phyloP scores from a whole-genome alignment of 2,113 vertebrate genomes.

The Dissostichus mawsoni region DNA sequence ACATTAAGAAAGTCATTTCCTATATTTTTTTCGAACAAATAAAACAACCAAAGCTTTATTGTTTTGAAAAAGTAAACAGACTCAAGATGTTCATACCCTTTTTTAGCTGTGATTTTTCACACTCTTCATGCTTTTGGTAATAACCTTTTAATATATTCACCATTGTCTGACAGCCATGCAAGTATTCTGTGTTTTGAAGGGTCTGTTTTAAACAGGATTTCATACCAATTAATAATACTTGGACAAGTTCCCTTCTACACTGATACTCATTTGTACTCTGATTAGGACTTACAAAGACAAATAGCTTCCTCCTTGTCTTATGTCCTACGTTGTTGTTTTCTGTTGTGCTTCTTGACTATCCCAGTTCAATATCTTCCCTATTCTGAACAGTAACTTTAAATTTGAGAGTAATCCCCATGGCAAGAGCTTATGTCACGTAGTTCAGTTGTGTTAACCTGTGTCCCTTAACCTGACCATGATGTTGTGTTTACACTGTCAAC shows the following conservation, averaged over 20 bases:
- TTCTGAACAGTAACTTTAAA: neutral
- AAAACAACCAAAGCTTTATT: neutral
- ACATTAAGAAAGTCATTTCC: neutral
- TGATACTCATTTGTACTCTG: neutral
- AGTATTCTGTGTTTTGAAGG: neutral
- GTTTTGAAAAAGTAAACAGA: neutral
- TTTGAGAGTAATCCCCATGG: neutral
- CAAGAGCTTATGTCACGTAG: neutral
- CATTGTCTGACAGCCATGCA: neutral
- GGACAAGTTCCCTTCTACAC: neutral
- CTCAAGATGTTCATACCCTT: neutral
- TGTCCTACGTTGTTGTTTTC: neutral
- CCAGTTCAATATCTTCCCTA: neutral
- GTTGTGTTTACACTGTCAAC: constrained; percentile 28
- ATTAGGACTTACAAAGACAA: neutral
- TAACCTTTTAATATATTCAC: neutral
- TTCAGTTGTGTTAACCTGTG: neutral
- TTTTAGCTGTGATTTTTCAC: constrained; percentile 17
- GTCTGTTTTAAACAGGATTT: neutral
- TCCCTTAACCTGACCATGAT: constrained; percentile 11
- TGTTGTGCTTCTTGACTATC: neutral
- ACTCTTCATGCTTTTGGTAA: no score
- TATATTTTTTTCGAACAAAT: neutral
- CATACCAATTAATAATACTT: neutral
- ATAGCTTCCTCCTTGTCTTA: neutral